These are phyloP conservation scores for Brenthis ino DNA, from an alignment of 2,888 invertebrate species.

Conservation along the genomic window DNA sequence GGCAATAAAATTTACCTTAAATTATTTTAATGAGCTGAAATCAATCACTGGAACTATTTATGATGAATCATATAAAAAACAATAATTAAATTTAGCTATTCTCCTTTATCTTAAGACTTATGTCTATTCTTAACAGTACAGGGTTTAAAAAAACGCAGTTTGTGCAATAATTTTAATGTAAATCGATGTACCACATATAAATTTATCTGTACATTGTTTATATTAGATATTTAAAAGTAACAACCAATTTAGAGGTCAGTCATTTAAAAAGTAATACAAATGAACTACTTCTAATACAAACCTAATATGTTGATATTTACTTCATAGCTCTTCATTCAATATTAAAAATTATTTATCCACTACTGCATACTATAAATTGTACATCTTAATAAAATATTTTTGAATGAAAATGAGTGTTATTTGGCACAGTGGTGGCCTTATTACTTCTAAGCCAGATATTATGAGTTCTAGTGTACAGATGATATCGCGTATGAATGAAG, in stretches of 20 bases:
- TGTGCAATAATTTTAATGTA: constrained; percentile 60
- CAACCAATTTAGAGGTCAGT: constrained; percentile 37
- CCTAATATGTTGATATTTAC: constrained; percentile 24
- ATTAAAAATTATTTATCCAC: constrained; percentile 24
- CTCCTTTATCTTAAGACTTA: not conserved
- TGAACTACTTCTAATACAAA: constrained; percentile 19
- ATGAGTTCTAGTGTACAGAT: no score
- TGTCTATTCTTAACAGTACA: not conserved
- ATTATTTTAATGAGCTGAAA: no score
- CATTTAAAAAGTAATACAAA: constrained; percentile 27
- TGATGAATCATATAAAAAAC: no score
- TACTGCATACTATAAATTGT: constrained; percentile 31
- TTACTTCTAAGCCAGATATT: no score
- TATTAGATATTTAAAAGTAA: constrained; percentile 31
- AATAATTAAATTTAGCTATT: not conserved
- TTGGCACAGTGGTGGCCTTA: no score
- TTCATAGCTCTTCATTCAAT: constrained; percentile 12
- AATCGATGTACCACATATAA: constrained; percentile 74
- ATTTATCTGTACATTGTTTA: constrained; percentile 62
- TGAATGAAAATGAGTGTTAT: no score
- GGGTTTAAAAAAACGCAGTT: constrained; percentile 21
- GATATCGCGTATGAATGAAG: no score
- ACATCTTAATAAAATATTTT: not conserved
- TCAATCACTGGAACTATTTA: no score
- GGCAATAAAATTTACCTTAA: no score